Percentiles rank a stretch among this genome's conserved stretches.
Evolutionary conservation across 37 sponge, comb jelly and placozoan genomes (phyloP).

Genomic region (Geodia barretti): DNA sequence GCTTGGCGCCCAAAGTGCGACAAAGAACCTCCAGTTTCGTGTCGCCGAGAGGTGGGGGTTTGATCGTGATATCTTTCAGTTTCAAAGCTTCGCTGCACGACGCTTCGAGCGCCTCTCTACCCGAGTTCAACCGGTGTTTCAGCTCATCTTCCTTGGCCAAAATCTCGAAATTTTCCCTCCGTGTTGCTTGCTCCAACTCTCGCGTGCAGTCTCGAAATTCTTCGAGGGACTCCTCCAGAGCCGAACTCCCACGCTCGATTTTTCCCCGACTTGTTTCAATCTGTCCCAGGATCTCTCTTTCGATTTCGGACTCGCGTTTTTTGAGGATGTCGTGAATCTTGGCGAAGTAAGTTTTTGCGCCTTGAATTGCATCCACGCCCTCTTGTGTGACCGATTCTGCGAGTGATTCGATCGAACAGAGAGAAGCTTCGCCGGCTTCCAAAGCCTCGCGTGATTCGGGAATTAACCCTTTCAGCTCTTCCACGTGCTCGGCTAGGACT

Average conservation of each 20-base stretch:
- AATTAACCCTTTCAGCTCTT: neutral
- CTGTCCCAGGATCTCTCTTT: neutral
- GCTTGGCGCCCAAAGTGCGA: too few species aligned
- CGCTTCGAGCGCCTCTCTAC: too few species aligned
- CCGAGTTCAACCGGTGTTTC: too few species aligned
- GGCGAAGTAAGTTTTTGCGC: conserved; percentile 21
- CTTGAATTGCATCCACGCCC: neutral
- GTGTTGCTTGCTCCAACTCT: conserved; percentile 8
- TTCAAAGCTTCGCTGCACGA: too few species aligned
- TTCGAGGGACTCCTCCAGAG: neutral
- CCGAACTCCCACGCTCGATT: neutral
- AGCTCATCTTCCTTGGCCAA: too few species aligned
- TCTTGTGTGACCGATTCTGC: neutral
- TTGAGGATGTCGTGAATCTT: conserved; percentile 7
- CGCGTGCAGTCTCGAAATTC: neutral
- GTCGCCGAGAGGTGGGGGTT: too few species aligned
- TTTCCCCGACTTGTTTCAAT: neutral
- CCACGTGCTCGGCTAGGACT: neutral
- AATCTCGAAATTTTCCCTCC: too few species aligned
- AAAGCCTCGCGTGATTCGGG: neutral
- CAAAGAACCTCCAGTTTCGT: too few species aligned
- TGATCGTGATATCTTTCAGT: too few species aligned
- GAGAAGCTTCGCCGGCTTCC: neutral
- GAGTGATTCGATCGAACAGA: conserved; percentile 4
- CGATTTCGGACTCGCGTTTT: conserved; percentile 9